Evolutionary conservation across 2,888 invertebrate species (phyloP).

Genomic region (Leptopilina myrica): DNA sequence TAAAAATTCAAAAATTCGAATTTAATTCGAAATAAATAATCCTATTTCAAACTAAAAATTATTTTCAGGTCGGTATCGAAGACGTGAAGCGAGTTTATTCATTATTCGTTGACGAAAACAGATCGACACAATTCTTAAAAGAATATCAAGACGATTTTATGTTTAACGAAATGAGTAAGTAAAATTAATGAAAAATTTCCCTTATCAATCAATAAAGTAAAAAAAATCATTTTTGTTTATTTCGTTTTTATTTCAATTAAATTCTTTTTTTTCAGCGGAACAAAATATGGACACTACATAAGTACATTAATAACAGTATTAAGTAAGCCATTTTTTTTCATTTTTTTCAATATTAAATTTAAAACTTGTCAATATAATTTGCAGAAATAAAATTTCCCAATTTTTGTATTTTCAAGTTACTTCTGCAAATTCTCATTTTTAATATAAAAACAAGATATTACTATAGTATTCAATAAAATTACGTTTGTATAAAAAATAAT

Average conservation of each 20-base stretch:
- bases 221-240: background rate
- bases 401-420: too few relatives aligned
- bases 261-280: constrained; percentile 62
- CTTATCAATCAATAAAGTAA: too few relatives aligned
- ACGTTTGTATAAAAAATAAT: background rate
- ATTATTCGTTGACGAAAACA: constrained; percentile 94
- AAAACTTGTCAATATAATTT: too few relatives aligned
- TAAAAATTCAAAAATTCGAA: too few relatives aligned
- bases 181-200: background rate
- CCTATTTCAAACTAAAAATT: background rate
- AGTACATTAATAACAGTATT: constrained; percentile 30
- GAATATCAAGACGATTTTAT: constrained; percentile 98
- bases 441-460: background rate
- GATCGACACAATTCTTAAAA: constrained; percentile 94
- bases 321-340: background rate
- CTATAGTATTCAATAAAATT: constrained; percentile 36
- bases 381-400: too few relatives aligned
- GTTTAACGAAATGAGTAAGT: constrained; percentile 83
- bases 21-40: too few relatives aligned
- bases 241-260: background rate
- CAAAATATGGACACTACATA: constrained; percentile 68
- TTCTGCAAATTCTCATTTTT: too few relatives aligned
- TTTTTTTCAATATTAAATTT: constrained; percentile 32
- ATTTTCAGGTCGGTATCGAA: constrained; percentile 83
- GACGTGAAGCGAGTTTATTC: constrained; percentile 97